phyloP scores from a whole-genome alignment of 2,797 vertebrate species.

The Acipenser ruthenus region DNA sequence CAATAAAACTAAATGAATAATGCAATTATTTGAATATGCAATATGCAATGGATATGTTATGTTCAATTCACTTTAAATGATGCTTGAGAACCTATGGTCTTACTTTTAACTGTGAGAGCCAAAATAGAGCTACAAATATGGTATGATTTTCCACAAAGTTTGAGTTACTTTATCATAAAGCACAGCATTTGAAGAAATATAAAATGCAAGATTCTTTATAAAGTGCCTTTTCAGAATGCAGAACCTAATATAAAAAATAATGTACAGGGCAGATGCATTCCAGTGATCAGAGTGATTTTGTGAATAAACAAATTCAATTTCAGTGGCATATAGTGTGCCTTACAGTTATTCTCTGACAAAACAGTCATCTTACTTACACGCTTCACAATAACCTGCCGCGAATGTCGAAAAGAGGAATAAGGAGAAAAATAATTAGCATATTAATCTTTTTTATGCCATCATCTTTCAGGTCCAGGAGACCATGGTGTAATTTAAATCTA shows the following conservation, averaged over 20 bases:
- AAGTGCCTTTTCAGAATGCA: constrained; percentile 61
- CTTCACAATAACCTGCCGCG: constrained; percentile 94
- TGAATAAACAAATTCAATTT: constrained; percentile 79
- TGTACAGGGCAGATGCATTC: constrained; percentile 82
- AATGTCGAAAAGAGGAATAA: constrained; percentile 95
- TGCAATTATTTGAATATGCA: too few relatives aligned
- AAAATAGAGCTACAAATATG: neutral
- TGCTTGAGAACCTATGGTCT: too few relatives aligned
- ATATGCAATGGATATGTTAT: too few relatives aligned
- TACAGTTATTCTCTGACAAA: constrained; percentile 92
- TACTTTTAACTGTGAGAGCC: too few relatives aligned
- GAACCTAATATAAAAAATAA: constrained; percentile 86
- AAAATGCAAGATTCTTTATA: constrained; percentile 39
- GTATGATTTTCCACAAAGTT: constrained; percentile 7
- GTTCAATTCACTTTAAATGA: too few relatives aligned
- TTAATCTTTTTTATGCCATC: constrained; percentile 99
- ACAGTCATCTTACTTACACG: constrained; percentile 99
- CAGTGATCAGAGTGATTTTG: constrained; percentile 77
- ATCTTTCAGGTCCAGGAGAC: constrained; percentile 98
- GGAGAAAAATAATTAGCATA: constrained; percentile 99
- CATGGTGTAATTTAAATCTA: constrained; percentile 99
- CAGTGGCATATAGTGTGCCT: constrained; percentile 73
- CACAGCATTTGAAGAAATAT: constrained; percentile 34
- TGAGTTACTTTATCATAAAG: constrained; percentile 21
- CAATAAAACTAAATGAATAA: too few relatives aligned